Evolutionary conservation across 2,888 invertebrate genomes (phyloP).

Genomic region (Drosophila antonietae): DNA sequence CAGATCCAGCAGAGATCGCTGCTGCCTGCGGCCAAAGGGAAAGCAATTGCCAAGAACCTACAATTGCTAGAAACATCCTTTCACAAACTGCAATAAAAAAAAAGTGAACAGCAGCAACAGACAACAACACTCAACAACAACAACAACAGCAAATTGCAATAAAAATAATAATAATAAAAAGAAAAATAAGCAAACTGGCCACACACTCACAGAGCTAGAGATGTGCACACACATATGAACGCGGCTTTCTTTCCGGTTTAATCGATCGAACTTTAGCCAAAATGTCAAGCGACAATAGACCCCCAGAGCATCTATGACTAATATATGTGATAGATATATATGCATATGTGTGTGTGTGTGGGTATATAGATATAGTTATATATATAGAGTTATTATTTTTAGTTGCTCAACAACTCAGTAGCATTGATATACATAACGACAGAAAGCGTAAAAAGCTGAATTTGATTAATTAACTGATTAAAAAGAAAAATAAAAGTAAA

Average conservation of each 20-base stretch:
- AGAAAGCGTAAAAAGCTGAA: constrained; percentile 8
- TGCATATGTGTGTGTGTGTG: neutral
- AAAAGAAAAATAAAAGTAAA: too few species aligned
- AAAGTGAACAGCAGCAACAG: neutral
- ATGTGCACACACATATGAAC: neutral
- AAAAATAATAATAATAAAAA: constrained; percentile 8
- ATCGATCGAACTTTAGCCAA: constrained; percentile 50
- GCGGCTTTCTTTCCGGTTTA: constrained; percentile 54
- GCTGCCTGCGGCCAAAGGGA: constrained; percentile 39
- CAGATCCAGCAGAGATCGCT: constrained; percentile 10
- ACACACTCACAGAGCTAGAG: constrained; percentile 9
- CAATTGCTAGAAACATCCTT: constrained; percentile 36
- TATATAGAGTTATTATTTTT: neutral
- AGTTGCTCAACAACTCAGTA: neutral
- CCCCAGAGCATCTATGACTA: constrained; percentile 24
- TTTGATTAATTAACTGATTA: neutral
- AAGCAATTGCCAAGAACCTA: constrained; percentile 30
- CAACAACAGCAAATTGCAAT: constrained; percentile 12
- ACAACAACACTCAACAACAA: neutral
- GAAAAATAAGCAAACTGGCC: constrained; percentile 8
- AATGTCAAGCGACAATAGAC: constrained; percentile 45
- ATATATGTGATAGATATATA: constrained; percentile 1
- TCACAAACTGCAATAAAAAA: constrained; percentile 24
- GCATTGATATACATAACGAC: neutral
- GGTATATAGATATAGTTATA: neutral